These are phyloP conservation scores for Mylabris sibirica DNA, from an alignment of 2,888 invertebrate genomes.

Conservation along the genomic window DNA sequence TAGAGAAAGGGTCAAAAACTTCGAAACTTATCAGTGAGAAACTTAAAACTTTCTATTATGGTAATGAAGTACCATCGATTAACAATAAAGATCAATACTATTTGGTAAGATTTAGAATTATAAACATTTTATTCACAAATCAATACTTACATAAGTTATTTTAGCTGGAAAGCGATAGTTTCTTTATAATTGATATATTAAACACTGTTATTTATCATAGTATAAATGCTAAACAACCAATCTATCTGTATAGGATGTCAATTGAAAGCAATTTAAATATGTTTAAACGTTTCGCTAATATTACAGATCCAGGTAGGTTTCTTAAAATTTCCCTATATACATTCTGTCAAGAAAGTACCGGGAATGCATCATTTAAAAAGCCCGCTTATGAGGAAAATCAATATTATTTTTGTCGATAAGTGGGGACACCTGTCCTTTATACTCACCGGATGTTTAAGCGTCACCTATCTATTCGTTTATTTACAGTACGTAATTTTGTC, in stretches of 20 bases:
- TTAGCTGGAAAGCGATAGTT: constrained; percentile 44
- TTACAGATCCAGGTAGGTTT: constrained; percentile 37
- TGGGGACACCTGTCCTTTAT: too few relatives aligned
- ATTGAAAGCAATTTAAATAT: constrained; percentile 41
- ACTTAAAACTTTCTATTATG: constrained; percentile 61
- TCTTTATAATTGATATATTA: constrained; percentile 39
- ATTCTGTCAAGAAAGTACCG: too few relatives aligned
- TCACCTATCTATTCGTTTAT: too few relatives aligned
- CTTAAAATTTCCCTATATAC: neutral
- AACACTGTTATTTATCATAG: constrained; percentile 35
- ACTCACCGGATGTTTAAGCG: too few relatives aligned
- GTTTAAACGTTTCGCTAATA: constrained; percentile 36
- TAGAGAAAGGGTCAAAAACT: constrained; percentile 21
- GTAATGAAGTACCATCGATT: constrained; percentile 55
- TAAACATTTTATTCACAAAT: neutral
- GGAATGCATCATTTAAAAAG: too few relatives aligned
- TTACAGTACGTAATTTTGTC: too few relatives aligned
- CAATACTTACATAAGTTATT: constrained; percentile 22
- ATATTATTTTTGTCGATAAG: too few relatives aligned
- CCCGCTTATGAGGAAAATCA: too few relatives aligned
- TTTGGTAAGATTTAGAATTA: constrained; percentile 16
- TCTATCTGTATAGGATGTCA: constrained; percentile 45
- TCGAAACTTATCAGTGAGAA: constrained; percentile 51
- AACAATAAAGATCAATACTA: constrained; percentile 42
- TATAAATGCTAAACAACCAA: constrained; percentile 34